phyloP scores from a whole-genome alignment of 2,888 invertebrate species.

The Ennomos erosarius region DNA sequence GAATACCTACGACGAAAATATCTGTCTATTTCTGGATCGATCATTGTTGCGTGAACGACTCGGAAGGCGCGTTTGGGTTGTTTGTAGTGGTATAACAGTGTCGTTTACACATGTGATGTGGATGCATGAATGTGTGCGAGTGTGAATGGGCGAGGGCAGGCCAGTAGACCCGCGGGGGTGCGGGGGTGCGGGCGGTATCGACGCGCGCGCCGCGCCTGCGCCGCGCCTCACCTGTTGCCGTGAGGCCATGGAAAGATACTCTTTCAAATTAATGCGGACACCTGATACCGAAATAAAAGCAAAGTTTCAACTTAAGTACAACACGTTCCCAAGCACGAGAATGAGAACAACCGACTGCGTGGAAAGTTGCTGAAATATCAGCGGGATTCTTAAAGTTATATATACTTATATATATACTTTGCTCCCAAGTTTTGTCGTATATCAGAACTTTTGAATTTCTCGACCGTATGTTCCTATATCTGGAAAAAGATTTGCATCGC shows the following conservation, averaged over 20 bases:
- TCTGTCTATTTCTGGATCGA: constrained; percentile 28
- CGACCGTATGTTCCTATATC: too few relatives aligned
- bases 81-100: constrained; percentile 39
- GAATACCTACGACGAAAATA: not conserved
- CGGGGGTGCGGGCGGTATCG: constrained; percentile 69
- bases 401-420: constrained; percentile 7
- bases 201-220: constrained; percentile 80
- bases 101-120: constrained; percentile 36
- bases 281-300: constrained; percentile 78
- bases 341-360: constrained; percentile 27
- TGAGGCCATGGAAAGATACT: constrained; percentile 81
- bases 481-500: constrained; percentile 6
- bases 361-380: constrained; percentile 35
- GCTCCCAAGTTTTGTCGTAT: constrained; percentile 17
- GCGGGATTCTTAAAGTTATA: constrained; percentile 20
- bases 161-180: constrained; percentile 46
- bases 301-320: constrained; percentile 55
- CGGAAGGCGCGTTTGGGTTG: constrained; percentile 12
- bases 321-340: constrained; percentile 38
- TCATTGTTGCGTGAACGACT: constrained; percentile 17
- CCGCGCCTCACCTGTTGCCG: constrained; percentile 80
- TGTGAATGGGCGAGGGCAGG: constrained; percentile 75
- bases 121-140: constrained; percentile 62
- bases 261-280: constrained; percentile 80
- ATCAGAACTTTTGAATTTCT: constrained; percentile 22